Percentiles rank a stretch among this genome's conserved stretches.
Conservation (phyloP, 2,113 vertebrate genomes). For the Microcebus ravelobensis region DNA sequence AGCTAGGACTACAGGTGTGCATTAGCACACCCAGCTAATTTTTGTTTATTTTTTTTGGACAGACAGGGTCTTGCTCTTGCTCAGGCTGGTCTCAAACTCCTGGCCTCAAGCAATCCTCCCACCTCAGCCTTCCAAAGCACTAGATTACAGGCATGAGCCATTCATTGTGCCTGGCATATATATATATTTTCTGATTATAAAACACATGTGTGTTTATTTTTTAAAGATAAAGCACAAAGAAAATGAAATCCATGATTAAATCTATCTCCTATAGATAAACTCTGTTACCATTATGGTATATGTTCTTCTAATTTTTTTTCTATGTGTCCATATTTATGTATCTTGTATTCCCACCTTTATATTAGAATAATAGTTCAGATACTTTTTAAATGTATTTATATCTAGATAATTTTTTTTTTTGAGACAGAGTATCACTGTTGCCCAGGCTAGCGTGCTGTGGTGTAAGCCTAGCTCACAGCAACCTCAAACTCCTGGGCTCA, state of each 20-base stretch:
- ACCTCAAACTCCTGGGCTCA: too few relatives aligned
- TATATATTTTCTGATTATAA: background rate
- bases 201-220: background rate
- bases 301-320: background rate
- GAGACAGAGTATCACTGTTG: too few relatives aligned
- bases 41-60: too few relatives aligned
- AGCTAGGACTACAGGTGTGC: too few relatives aligned
- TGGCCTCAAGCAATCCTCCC: too few relatives aligned
- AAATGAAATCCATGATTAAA: background rate
- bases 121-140: too few relatives aligned
- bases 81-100: too few relatives aligned
- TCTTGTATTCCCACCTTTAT: background rate
- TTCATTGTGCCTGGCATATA: background rate
- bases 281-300: background rate
- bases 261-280: background rate
- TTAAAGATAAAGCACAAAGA: background rate
- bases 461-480: too few relatives aligned
- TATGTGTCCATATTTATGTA: background rate
- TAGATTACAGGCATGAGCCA: background rate
- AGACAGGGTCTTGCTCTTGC: too few relatives aligned
- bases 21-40: too few relatives aligned
- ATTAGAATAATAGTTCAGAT: background rate
- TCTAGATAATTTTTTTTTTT: background rate
- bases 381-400: background rate
- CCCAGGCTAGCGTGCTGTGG: too few relatives aligned